Conservation (phyloP, 2,113 vertebrate genomes). For the Ochotona curzoniae region DNA sequence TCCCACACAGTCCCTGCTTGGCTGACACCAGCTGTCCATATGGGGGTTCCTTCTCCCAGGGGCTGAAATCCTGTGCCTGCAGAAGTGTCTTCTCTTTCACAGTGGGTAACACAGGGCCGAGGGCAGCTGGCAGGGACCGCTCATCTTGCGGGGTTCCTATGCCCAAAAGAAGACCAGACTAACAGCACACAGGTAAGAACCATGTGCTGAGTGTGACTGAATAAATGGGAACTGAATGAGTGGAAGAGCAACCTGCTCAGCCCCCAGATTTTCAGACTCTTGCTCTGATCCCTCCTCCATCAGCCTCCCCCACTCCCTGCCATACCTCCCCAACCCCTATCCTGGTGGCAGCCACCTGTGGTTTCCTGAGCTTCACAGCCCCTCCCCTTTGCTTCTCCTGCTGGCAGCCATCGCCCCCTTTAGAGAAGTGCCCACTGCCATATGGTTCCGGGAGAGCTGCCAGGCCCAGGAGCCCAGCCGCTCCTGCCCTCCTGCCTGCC, state of each 20-base stretch:
- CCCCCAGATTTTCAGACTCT: neutral
- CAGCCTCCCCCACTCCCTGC: neutral
- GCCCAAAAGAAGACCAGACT: neutral
- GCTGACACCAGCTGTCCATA: neutral
- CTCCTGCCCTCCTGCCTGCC: neutral
- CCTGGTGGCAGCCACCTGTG: neutral
- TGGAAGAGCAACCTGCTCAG: neutral
- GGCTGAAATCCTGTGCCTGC: neutral
- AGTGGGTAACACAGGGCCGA: neutral
- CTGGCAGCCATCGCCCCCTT: neutral
- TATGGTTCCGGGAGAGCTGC: neutral
- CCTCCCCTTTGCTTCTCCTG: neutral
- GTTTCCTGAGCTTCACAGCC: neutral
- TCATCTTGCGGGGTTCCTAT: neutral
- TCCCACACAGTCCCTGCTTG: accelerated
- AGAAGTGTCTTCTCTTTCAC: neutral
- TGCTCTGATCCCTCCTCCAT: neutral
- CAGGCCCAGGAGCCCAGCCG: neutral
- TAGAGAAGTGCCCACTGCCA: constrained; percentile 17
- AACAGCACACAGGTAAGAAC: neutral
- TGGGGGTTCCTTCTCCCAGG: neutral
- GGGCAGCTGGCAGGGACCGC: neutral
- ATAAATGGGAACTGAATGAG: neutral
- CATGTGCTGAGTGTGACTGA: neutral
- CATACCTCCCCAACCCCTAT: neutral